Conservation (phyloP, 2,113 vertebrate genomes). For the Eurystomus gularis region DNA sequence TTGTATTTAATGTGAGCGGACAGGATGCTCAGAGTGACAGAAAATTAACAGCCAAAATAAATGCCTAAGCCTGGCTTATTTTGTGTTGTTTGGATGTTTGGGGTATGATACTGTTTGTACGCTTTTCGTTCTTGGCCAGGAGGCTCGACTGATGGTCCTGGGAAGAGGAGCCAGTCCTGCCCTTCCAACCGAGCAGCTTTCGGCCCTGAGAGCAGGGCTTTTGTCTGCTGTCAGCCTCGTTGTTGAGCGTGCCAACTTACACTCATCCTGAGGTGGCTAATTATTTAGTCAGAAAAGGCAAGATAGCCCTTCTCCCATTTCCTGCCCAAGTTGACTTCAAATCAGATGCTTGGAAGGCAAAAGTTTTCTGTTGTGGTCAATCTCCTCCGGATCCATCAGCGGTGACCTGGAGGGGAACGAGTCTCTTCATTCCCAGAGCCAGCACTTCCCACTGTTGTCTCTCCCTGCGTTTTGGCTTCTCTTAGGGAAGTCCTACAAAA, state of each 20-base stretch:
- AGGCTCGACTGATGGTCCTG: neutral
- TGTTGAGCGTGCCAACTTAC: no score
- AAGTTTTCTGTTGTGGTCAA: neutral
- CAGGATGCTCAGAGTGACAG: neutral
- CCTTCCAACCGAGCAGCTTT: neutral
- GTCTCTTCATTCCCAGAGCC: neutral
- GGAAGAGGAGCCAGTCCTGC: neutral
- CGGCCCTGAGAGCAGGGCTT: neutral
- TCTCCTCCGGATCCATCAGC: neutral
- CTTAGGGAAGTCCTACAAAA: neutral
- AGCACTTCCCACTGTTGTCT: no score
- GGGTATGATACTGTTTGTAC: neutral
- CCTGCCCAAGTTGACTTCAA: neutral
- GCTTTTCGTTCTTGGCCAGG: neutral
- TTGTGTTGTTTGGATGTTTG: neutral
- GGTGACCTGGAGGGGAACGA: neutral
- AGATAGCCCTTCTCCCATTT: neutral
- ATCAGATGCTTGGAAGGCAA: neutral
- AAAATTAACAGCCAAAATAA: neutral
- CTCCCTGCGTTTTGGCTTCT: neutral
- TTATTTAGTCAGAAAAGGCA: neutral
- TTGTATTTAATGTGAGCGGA: neutral
- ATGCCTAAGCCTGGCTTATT: neutral
- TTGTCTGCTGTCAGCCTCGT: accelerated
- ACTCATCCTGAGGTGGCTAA: neutral